Conservation (phyloP, 2,797 vertebrate species). For the Synanceia verrucosa region DNA sequence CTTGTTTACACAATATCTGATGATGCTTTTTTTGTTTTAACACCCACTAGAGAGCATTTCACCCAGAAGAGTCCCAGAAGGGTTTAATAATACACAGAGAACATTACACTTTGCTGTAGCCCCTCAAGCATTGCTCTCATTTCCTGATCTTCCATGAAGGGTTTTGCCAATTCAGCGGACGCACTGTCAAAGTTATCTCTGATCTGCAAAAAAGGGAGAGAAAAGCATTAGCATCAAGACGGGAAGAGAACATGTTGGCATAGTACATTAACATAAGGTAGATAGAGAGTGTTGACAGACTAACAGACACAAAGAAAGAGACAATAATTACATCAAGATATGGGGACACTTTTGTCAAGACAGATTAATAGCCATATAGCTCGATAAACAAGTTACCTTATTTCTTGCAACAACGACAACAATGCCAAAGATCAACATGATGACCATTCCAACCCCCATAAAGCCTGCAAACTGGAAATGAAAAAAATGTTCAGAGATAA, state of each 20-base stretch:
- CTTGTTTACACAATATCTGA: too few species aligned
- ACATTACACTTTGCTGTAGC: fast-evolving
- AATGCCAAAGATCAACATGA: conserved; percentile 68
- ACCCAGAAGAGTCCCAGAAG: neutral
- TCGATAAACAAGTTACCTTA: conserved; percentile 27
- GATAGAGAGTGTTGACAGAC: neutral
- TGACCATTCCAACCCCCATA: conserved; percentile 57
- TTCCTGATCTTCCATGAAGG: fast-evolving
- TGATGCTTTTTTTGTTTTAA: too few species aligned
- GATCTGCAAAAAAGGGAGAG: neutral
- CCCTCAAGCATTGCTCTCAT: fast-evolving
- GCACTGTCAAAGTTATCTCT: fast-evolving
- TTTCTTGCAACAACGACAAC: conserved; percentile 7
- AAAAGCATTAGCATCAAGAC: neutral
- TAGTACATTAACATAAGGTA: neutral
- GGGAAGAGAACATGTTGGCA: neutral
- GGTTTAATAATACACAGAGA: neutral
- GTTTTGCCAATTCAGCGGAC: fast-evolving
- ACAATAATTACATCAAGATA: neutral
- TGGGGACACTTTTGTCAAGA: too few species aligned
- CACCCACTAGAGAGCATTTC: neutral
- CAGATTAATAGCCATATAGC: neutral
- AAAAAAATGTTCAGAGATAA: neutral
- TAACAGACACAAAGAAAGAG: neutral
- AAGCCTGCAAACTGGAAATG: conserved; percentile 65